These are phyloP conservation scores for Drosophila paulistorum DNA, from an alignment of 1,140 invertebrate species.

Conservation along the genomic window DNA sequence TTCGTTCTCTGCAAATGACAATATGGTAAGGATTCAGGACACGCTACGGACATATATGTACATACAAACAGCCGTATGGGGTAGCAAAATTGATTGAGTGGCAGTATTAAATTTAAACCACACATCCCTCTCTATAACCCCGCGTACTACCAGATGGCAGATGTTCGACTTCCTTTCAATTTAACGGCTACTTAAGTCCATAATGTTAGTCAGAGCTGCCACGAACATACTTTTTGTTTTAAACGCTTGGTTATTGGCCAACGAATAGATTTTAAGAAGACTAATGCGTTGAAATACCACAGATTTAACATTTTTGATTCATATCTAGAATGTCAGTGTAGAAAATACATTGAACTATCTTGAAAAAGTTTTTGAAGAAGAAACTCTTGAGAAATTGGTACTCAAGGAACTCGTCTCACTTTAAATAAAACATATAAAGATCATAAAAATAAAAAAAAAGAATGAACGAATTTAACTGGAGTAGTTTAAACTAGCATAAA, in stretches of 20 bases:
- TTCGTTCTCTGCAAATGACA: slow-evolving; percentile 55
- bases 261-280: neutral
- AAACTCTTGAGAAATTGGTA: too few relatives aligned
- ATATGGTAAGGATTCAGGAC: slow-evolving; percentile 49
- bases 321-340: too few relatives aligned
- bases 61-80: neutral
- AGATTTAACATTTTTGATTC: too few relatives aligned
- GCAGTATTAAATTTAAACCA: slow-evolving; percentile 73
- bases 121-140: neutral
- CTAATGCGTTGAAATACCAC: too few relatives aligned
- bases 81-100: slow-evolving; percentile 68
- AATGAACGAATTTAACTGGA: too few relatives aligned
- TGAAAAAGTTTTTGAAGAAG: too few relatives aligned
- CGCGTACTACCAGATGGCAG: neutral
- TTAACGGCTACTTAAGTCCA: slow-evolving; percentile 66
- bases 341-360: too few relatives aligned
- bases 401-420: too few relatives aligned
- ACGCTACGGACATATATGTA: neutral
- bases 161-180: slow-evolving; percentile 40
- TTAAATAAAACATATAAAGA: too few relatives aligned
- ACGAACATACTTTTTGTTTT: neutral
- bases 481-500: too few relatives aligned
- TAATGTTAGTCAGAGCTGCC: slow-evolving; percentile 15
- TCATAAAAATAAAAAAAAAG: too few relatives aligned
- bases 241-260: neutral